Percentiles rank a stretch among this genome's conserved stretches.
These are phyloP conservation scores for Drosophila gunungcola DNA, from an alignment of 1,140 invertebrate species.

Conservation along the genomic window DNA sequence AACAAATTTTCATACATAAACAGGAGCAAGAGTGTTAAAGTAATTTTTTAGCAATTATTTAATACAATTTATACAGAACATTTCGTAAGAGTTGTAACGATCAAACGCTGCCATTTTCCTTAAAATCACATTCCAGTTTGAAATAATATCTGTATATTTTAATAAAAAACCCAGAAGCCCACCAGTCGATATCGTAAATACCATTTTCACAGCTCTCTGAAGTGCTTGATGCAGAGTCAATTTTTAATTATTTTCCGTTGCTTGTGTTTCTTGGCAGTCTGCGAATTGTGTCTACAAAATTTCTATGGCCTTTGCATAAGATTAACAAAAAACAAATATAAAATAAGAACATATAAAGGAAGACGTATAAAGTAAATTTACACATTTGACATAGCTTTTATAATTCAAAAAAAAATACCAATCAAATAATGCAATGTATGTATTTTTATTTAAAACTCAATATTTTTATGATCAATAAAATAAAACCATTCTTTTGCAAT, in stretches of 20 bases:
- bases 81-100: constrained; percentile 17
- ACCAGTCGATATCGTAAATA: constrained; percentile 57
- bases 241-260: constrained; percentile 25
- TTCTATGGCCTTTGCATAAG: constrained; percentile 64
- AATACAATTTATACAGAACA: constrained; percentile 20
- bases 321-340: constrained; percentile 27
- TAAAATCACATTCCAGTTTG: constrained; percentile 4
- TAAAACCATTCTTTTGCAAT: constrained; percentile 64
- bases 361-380: constrained; percentile 58
- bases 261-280: constrained; percentile 43
- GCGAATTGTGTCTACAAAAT: constrained; percentile 45
- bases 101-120: constrained; percentile 58
- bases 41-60: constrained; percentile 55
- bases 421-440: constrained; percentile 42
- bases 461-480: constrained; percentile 78
- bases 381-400: constrained; percentile 70
- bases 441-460: constrained; percentile 44
- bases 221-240: constrained; percentile 33
- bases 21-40: constrained; percentile 31
- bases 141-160: constrained; percentile 19
- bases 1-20: constrained; percentile 26
- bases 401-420: constrained; percentile 55
- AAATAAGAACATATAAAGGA: constrained; percentile 35
- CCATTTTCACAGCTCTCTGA: constrained; percentile 13
- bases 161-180: constrained; percentile 40